Evolutionary conservation across 2,888 invertebrate species (phyloP).

Genomic region (Drosophila percnosoma): DNA sequence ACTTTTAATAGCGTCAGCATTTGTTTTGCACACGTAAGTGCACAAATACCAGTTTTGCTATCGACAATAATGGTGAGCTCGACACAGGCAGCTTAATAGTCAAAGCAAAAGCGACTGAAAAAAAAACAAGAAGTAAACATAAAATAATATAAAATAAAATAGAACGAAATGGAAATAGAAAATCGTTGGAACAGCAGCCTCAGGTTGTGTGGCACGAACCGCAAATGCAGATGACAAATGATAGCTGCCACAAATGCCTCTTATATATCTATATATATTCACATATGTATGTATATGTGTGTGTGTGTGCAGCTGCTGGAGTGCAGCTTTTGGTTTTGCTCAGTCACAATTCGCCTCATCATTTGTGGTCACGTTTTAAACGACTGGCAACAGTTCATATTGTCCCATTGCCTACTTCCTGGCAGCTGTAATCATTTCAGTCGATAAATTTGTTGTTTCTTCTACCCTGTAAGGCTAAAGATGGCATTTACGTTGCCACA

Average conservation of each 20-base stretch:
- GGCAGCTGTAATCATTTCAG: conserved; percentile 40
- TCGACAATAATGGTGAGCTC: not conserved
- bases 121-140: not conserved
- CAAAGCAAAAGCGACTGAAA: not conserved
- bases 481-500: not conserved
- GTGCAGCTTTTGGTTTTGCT: conserved; percentile 18
- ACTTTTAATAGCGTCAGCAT: not conserved
- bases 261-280: not conserved
- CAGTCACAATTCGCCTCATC: not conserved
- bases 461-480: not conserved
- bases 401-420: conserved; percentile 25
- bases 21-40: fast-evolving
- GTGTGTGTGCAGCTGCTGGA: conserved; percentile 37
- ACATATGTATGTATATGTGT: not conserved
- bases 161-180: not conserved
- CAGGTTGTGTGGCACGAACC: not conserved
- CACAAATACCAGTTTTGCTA: not conserved
- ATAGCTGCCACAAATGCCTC: conserved; percentile 25
- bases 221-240: conserved; percentile 25
- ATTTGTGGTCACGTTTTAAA: not conserved
- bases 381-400: not conserved
- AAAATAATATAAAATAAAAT: not conserved
- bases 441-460: conserved; percentile 38
- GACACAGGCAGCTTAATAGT: not conserved
- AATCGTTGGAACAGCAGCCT: not conserved